Percentiles rank a stretch among this genome's conserved stretches.
Evolutionary conservation across 2,113 vertebrate genomes (phyloP).

Genomic region (Corythaeola cristata): DNA sequence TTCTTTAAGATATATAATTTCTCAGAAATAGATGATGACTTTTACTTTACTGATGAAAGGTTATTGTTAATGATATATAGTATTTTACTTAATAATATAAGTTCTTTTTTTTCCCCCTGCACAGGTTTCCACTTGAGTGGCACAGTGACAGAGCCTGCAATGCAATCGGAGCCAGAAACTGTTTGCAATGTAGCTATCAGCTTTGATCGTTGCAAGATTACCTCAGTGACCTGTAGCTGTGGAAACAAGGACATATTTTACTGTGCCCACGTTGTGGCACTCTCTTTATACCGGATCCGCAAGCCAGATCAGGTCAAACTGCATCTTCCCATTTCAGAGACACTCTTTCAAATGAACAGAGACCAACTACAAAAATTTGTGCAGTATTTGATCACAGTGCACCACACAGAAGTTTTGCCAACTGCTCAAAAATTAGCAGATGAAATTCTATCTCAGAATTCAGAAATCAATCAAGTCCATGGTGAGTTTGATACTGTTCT

Average conservation of each 20-base stretch:
- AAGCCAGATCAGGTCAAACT: conserved; percentile 98
- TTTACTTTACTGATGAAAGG: background rate
- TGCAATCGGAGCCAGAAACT: conserved; percentile 90
- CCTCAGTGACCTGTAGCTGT: conserved; percentile 97
- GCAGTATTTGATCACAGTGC: conserved; percentile 98
- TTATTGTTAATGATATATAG: background rate
- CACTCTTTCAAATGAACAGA: conserved; percentile 98
- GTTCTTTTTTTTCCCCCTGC: background rate
- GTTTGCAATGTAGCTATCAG: conserved; percentile 98
- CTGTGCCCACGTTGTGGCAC: conserved; percentile 96
- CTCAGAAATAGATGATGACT: background rate
- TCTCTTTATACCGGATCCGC: conserved; percentile 96
- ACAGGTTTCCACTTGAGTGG: conserved; percentile 97
- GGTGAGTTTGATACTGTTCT: conserved; percentile 80
- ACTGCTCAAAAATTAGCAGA: conserved; percentile 97
- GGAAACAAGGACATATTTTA: conserved; percentile 99
- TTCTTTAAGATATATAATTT: background rate
- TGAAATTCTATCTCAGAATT: conserved; percentile 98
- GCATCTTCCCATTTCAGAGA: conserved; percentile 99
- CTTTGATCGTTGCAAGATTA: conserved; percentile 99
- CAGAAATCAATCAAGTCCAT: conserved; percentile 99
- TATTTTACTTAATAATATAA: background rate
- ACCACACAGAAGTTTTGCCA: conserved; percentile 98
- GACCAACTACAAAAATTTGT: conserved; percentile 99
- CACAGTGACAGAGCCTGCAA: conserved; percentile 95